A percentile compares a stretch with the other conserved stretches of the same genome.
phyloP scores from a whole-genome alignment of 2,797 vertebrate species.

The Otolemur crassicaudatus region DNA sequence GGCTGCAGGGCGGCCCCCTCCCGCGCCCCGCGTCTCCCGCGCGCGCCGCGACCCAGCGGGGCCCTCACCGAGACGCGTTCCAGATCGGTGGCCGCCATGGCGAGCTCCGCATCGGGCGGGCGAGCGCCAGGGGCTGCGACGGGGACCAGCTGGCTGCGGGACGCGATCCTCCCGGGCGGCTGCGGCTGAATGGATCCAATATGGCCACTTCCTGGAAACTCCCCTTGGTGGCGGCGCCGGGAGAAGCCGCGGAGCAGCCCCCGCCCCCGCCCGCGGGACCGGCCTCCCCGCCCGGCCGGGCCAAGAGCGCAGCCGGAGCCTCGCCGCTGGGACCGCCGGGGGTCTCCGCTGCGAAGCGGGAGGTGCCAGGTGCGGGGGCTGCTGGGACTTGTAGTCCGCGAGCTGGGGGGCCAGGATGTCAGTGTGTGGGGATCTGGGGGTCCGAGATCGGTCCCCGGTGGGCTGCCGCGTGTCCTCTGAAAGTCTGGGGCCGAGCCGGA shows the following conservation, averaged over 20 bases:
- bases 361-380: slow-evolving; percentile 49
- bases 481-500: background rate
- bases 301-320: slow-evolving; percentile 10
- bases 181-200: slow-evolving; percentile 90
- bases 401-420: background rate
- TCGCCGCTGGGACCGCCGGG: background rate
- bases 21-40: background rate
- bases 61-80: slow-evolving; percentile 87
- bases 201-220: slow-evolving; percentile 94
- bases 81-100: slow-evolving; percentile 84
- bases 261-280: slow-evolving; percentile 72
- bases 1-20: slow-evolving; percentile 15
- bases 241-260: slow-evolving; percentile 73
- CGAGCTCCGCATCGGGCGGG: slow-evolving; percentile 59
- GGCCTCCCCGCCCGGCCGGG: slow-evolving; percentile 41
- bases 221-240: slow-evolving; percentile 85
- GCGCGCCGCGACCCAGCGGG: slow-evolving; percentile 1
- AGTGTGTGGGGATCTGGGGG: background rate
- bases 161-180: slow-evolving; percentile 84
- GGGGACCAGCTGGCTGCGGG: slow-evolving; percentile 75
- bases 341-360: slow-evolving; percentile 49
- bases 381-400: slow-evolving; percentile 83
- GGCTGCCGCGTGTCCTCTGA: background rate
- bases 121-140: slow-evolving; percentile 53
- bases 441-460: too few species aligned